These are phyloP conservation scores for Mus minutoides DNA, from an alignment of 2,797 vertebrate genomes.

Conservation along the genomic window DNA sequence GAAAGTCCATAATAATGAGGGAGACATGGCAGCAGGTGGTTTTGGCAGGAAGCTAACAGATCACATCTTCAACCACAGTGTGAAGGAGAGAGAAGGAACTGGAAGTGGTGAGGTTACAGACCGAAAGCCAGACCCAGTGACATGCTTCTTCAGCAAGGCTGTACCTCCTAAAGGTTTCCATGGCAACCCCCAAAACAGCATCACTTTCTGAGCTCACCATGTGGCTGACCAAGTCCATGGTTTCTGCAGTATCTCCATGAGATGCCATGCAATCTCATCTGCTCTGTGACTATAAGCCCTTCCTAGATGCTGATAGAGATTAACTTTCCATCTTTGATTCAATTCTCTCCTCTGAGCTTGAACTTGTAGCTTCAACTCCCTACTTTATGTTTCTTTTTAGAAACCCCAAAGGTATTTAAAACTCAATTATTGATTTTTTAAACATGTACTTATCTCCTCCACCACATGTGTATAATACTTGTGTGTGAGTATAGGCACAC, in stretches of 20 bases:
- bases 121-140: neutral
- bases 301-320: neutral
- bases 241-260: neutral
- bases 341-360: neutral
- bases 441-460: neutral
- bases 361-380: neutral
- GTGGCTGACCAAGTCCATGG: neutral
- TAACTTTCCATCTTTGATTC: neutral
- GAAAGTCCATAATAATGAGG: no score
- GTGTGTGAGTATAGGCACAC: neutral
- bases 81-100: neutral
- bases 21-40: neutral
- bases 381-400: neutral
- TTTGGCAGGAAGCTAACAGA: neutral
- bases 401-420: constrained; percentile 20
- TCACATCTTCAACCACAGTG: neutral
- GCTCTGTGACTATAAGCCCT: neutral
- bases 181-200: neutral
- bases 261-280: neutral
- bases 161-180: neutral
- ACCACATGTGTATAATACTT: neutral
- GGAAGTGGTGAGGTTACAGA: neutral
- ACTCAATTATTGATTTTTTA: neutral
- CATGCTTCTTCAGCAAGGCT: neutral
- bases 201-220: rapidly evolving